These are phyloP conservation scores for Nothocercus nigrocapillus DNA, from an alignment of 2,113 vertebrate species.

Conservation along the genomic window DNA sequence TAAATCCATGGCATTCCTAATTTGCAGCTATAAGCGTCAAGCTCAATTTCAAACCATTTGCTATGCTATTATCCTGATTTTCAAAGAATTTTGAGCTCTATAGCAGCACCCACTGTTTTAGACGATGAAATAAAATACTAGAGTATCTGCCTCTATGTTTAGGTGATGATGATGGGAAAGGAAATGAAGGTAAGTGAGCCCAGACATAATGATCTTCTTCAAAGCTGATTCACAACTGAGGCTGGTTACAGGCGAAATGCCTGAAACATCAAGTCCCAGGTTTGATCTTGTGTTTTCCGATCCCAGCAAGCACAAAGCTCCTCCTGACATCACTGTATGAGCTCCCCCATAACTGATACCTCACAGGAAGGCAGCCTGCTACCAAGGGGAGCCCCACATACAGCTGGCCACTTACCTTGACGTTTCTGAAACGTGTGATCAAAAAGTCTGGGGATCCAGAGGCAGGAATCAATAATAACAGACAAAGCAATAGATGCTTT, in stretches of 20 bases:
- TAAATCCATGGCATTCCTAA: not conserved
- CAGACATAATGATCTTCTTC: not conserved
- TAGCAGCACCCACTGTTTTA: not conserved
- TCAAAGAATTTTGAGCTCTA: not conserved
- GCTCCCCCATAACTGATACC: not conserved
- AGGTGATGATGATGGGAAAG: not conserved
- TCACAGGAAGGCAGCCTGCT: not conserved
- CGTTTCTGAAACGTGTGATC: slow-evolving; percentile 46
- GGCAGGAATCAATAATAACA: slow-evolving; percentile 53
- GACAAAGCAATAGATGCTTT: slow-evolving; percentile 18
- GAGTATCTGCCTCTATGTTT: not conserved
- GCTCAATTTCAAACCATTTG: not conserved
- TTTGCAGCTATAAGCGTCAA: not conserved
- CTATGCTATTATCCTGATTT: not conserved
- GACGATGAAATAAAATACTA: not conserved
- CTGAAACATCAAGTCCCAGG: not conserved
- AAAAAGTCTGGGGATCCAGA: slow-evolving; percentile 53
- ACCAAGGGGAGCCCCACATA: not conserved
- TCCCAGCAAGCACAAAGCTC: not conserved
- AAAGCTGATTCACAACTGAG: not conserved
- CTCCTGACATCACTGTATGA: not conserved
- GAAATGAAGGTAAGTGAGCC: not conserved
- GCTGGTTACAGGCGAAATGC: not conserved
- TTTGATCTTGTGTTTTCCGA: not conserved
- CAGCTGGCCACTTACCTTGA: slow-evolving; percentile 71